A percentile compares a stretch with the other conserved stretches of the same genome.
Evolutionary conservation across 2,888 invertebrate species (phyloP).

Genomic region (Coleophora flavipennella): DNA sequence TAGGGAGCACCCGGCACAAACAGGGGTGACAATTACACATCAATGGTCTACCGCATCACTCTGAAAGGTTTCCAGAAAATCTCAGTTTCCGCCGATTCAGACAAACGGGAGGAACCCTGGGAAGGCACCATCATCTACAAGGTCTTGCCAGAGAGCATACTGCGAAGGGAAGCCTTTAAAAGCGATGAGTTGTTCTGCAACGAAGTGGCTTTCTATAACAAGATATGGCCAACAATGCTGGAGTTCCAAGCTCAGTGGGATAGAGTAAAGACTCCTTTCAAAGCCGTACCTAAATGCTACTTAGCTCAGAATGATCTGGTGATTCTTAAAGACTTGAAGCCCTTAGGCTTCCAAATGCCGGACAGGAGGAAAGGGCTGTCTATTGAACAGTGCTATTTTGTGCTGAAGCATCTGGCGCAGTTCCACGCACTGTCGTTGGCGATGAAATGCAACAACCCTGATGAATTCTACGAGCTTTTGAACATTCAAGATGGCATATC

Average conservation of each 20-base stretch:
- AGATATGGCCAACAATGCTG: slow-evolving; percentile 77
- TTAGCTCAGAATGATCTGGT: slow-evolving; percentile 72
- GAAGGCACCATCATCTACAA: slow-evolving; percentile 79
- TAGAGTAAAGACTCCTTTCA: slow-evolving; percentile 52
- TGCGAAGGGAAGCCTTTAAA: slow-evolving; percentile 78
- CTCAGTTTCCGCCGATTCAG: slow-evolving; percentile 28
- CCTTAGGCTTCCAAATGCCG: slow-evolving; percentile 75
- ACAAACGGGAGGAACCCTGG: slow-evolving; percentile 67
- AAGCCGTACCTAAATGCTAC: slow-evolving; percentile 74
- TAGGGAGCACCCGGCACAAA: slow-evolving; percentile 80
- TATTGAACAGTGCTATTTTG: slow-evolving; percentile 72
- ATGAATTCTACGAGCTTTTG: slow-evolving; percentile 66
- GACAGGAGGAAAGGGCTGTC: slow-evolving; percentile 75
- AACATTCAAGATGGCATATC: slow-evolving; percentile 59
- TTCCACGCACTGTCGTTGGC: slow-evolving; percentile 78
- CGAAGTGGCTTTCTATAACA: slow-evolving; percentile 81
- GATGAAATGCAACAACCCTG: slow-evolving; percentile 72
- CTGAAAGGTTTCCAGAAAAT: slow-evolving; percentile 59
- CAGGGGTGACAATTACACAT: slow-evolving; percentile 82
- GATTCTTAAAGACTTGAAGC: slow-evolving; percentile 74
- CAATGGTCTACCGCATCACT: slow-evolving; percentile 78
- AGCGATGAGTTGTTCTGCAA: slow-evolving; percentile 80
- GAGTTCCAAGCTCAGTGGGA: slow-evolving; percentile 69
- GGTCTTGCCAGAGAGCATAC: slow-evolving; percentile 76
- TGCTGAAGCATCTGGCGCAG: slow-evolving; percentile 74